Evolutionary conservation across 1,140 invertebrate genomes (phyloP), one percentile per base, ranked within the genome.

Genomic region (Drosophila murphyi): DNA sequence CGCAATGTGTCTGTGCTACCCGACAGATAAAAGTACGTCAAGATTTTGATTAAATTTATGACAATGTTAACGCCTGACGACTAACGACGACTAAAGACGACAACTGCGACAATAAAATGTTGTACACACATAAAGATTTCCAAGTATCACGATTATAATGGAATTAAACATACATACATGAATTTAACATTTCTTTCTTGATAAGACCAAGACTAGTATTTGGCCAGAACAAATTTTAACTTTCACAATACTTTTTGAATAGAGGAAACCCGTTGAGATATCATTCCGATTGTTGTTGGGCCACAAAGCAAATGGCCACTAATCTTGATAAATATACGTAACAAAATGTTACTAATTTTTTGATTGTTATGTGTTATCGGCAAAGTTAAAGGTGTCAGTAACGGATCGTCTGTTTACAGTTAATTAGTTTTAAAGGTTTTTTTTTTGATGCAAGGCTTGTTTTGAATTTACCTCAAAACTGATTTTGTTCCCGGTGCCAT

Each of bases 401-500:
- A 43, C 64, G 12, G 37, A 64, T 69, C 79, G 45, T 51, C 47
- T 39, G 39, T 7, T 4, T 20, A 29, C 29, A 45, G 62, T 56
- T 64, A 67, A 73, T 78, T 57, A 69, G 31, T 59, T 74, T 61
- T 39, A 56, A 31, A 5, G 10, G 4, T 4, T 71, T 54, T 50
- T 34, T 37, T 62, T 51, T 50, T 62, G 12, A n/a, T 71, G 57
- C 71, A 76, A 75, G 77, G 77, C 41, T 80, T 69, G 50, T 43
- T 20, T 47, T 59, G 48, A 29, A 92, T 93, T 93, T 81, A 95
- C 94, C 93, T 95, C 94, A 82, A 94, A 95, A 32, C 93, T 94
- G 72, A 95, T 95, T 60, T 94, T 92, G 20, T 93, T 94, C 78
- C 93, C 93, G 64, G 93, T 93, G 56, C 94, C 94, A 78, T 95